Base-by-base conservation (phyloP, 2,113 vertebrate species). In the Sebastes fasciatus region DNA sequence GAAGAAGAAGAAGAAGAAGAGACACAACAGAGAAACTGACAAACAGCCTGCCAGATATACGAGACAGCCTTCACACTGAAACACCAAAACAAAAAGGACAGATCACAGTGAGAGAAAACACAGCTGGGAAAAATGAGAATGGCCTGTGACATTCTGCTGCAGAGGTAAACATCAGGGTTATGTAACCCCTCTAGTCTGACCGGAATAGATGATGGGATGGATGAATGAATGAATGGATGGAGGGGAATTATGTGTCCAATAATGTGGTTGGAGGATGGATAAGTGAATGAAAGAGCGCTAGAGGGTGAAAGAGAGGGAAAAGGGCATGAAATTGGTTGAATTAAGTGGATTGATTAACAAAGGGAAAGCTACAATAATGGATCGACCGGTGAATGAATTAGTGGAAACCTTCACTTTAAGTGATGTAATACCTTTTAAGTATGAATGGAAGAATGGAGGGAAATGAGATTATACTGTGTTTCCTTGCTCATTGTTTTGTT, bases 71-170 rank as follows among this genome's bases (percentile, higher is more conserved):
- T 43, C 62, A 49, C 17, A 7, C 13, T 21, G 57, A 72, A 52
- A 61, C 61, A 79, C 48, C 51, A 17, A 76, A 70, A 70, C 46
- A 69, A 68, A 69, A 63, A 84, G 81, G 40, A 62, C 66, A 67
- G 23, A 84, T 52, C 69, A 77, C 49, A 70, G 68, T 19, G 63
- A 89, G 71, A 83, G 82, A 76, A 85, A 80, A 45, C 49, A 43
- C 85, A 85, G 73, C 86, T 80, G 83, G 60, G 54, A 78, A 94
- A 34, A 87, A 92, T 93, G 85, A 94, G 92, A 92, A 97, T 98
- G 96, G 95, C 96, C 85, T 97, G 95, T 93, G 96, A 97, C 93
- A 94, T 97, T 94, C 94, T 97, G 83, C 96, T 97, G 92, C 95
- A 96, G 95, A 97, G 96, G 96, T 97, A 97, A 96, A 92, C 81